phyloP scores from a whole-genome alignment of 2,113 vertebrate species.

The Mus spicilegus region DNA sequence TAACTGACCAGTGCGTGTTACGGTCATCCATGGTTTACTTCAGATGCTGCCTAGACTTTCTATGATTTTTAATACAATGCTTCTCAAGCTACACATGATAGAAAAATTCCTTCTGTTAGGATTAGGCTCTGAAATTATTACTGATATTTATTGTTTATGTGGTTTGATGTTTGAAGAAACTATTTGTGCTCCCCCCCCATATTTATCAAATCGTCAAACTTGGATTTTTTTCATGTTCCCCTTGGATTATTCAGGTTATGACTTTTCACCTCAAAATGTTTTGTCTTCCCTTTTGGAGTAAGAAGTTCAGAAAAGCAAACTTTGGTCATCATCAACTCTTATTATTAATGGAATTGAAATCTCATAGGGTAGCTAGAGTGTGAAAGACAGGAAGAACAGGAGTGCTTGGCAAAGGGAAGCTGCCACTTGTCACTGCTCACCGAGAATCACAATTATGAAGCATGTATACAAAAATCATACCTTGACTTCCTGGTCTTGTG shows the following conservation, averaged over 20 bases:
- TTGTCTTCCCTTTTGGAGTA: not conserved
- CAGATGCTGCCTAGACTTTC: not conserved
- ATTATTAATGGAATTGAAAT: not conserved
- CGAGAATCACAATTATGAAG: not conserved
- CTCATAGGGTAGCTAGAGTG: not conserved
- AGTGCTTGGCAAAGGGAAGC: not conserved
- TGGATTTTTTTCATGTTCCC: not conserved
- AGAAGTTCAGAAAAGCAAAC: not conserved
- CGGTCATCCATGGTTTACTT: not conserved
- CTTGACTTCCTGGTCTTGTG: not conserved
- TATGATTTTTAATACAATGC: not conserved
- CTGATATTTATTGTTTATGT: not conserved
- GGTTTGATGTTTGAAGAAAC: not conserved
- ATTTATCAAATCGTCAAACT: not conserved
- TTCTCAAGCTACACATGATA: not conserved
- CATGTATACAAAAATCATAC: not conserved
- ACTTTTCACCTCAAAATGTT: not conserved
- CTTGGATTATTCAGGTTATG: not conserved
- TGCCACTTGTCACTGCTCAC: not conserved
- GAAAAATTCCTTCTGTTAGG: not conserved
- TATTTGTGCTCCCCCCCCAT: too few relatives aligned
- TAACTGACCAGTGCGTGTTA: not conserved
- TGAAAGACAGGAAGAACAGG: not conserved
- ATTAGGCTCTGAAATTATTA: not conserved
- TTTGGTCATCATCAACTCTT: not conserved